Evolutionary conservation across 1,140 invertebrate genomes (phyloP).

Genomic region (Drosophila malerkotliana): DNA sequence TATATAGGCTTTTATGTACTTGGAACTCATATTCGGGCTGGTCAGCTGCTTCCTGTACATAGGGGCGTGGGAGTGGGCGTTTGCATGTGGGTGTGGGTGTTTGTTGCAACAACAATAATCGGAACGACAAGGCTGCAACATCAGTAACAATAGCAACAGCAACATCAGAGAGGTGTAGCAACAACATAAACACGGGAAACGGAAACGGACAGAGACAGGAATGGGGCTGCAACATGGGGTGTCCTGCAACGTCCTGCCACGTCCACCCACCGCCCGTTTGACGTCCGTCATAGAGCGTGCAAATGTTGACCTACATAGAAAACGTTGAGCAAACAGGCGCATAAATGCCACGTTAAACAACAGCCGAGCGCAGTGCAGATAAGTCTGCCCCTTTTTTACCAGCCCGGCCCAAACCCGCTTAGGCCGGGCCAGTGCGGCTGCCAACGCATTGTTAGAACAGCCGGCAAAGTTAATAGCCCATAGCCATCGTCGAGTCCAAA

Average conservation of each 20-base stretch:
- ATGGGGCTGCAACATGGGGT: slow-evolving; percentile 2
- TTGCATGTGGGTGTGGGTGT: slow-evolving; percentile 29
- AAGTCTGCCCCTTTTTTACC: slow-evolving; percentile 47
- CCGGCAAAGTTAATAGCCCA: slow-evolving; percentile 50
- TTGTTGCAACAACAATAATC: slow-evolving; percentile 70
- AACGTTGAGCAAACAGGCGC: slow-evolving; percentile 78
- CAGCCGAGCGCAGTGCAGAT: slow-evolving; percentile 55
- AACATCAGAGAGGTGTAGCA: slow-evolving; percentile 46
- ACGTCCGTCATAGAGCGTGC: slow-evolving; percentile 78
- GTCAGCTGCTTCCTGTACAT: slow-evolving; percentile 53
- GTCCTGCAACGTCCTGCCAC: slow-evolving; percentile 58
- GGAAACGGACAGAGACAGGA: slow-evolving; percentile 59
- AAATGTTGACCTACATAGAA: slow-evolving; percentile 81
- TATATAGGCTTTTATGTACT: slow-evolving; percentile 17
- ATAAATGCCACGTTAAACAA: slow-evolving; percentile 75
- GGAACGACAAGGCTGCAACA: slow-evolving; percentile 12
- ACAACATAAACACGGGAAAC: slow-evolving; percentile 69
- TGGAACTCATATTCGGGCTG: slow-evolving; percentile 34
- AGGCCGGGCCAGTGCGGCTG: slow-evolving; percentile 47
- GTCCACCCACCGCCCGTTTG: slow-evolving; percentile 33
- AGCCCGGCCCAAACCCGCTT: neutral
- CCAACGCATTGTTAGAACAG: slow-evolving; percentile 78
- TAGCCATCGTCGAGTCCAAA: slow-evolving; percentile 30
- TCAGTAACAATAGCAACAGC: slow-evolving; percentile 25
- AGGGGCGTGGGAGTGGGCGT: neutral